phyloP scores from a whole-genome alignment of 2,797 vertebrate genomes.

The Gymnocypris eckloni region DNA sequence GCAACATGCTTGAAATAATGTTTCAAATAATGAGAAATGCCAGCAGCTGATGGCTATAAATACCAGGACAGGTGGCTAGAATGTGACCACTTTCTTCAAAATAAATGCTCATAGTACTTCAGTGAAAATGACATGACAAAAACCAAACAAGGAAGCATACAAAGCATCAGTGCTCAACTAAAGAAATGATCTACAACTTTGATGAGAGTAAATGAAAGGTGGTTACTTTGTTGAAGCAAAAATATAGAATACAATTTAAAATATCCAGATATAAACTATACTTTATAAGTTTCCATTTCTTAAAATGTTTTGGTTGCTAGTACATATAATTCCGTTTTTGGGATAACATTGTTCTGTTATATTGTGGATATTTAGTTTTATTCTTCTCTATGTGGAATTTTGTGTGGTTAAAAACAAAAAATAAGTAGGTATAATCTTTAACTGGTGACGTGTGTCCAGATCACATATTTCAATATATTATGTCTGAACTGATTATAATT shows the following conservation, averaged over 20 bases:
- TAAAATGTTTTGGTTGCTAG: not conserved
- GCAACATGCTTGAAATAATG: slow-evolving; percentile 11
- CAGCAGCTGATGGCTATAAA: slow-evolving; percentile 24
- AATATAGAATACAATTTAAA: not conserved
- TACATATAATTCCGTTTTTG: not conserved
- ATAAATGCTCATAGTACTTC: not conserved
- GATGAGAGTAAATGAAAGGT: not conserved
- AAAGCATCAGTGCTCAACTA: not conserved
- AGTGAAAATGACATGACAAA: not conserved
- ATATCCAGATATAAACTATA: not conserved
- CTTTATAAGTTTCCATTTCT: not conserved
- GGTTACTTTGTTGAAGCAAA: not conserved
- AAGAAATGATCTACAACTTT: not conserved
- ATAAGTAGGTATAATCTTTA: not conserved
- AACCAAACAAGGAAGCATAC: not conserved
- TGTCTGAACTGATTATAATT: not conserved
- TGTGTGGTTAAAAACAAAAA: no score
- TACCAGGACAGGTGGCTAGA: slow-evolving; percentile 14
- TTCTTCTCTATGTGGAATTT: not conserved
- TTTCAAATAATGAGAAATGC: not conserved
- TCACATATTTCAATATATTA: not conserved
- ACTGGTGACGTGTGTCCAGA: not conserved
- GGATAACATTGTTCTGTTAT: not conserved
- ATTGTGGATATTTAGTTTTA: not conserved
- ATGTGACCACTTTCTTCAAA: slow-evolving; percentile 17